Base-by-base conservation (phyloP, 2,113 vertebrate species). In the Urocolius indicus region DNA sequence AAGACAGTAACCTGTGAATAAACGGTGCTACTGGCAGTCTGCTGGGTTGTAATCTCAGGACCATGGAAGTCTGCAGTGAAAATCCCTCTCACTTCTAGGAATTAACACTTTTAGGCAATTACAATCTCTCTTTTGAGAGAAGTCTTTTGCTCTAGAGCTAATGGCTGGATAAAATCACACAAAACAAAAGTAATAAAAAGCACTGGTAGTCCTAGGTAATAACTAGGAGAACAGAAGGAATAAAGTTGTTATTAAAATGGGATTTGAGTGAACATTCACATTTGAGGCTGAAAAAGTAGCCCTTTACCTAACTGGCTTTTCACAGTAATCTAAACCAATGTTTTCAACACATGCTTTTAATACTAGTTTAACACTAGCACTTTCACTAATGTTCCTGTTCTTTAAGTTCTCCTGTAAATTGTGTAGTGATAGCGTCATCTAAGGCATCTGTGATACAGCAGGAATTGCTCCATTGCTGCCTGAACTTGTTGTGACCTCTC, bases 31-130 rank as follows among this genome's bases (percentile, higher is more conserved):
- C 49, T 45, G 78, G 32, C 32, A 45, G 61, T 4, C 17, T 57
- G 32, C 58, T 67, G n/a, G 67, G 73, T 27, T 52, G 78, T n/a
- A 48, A 15, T 57, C 59, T 52, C 23, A 10, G 77, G 15, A 11
- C 49, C 3, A 0, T 2, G 30, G 17, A 66, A 26, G 7, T 36
- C 76, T 65, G 67, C 45, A 43, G 46, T 23, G 52, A 41, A 78
- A 45, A 48, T 16, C 13, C 29, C 34, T 36, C 57, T 45, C 10
- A 17, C 29, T 74, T 78, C 52, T 18, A 7, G 1, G 4, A n/a
- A 30, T 51, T 34, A 19, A 51, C 0, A 2, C 0, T 0, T 29
- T 19, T 16, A 58, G 21, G 15, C 30, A 49, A 17, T 34, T n/a
- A 7, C 4, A 1, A 3, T 9, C 9, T 46, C 5, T 84, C 30